Conservation (phyloP, 2,888 invertebrate genomes). For the Spilosoma lubricipeda region DNA sequence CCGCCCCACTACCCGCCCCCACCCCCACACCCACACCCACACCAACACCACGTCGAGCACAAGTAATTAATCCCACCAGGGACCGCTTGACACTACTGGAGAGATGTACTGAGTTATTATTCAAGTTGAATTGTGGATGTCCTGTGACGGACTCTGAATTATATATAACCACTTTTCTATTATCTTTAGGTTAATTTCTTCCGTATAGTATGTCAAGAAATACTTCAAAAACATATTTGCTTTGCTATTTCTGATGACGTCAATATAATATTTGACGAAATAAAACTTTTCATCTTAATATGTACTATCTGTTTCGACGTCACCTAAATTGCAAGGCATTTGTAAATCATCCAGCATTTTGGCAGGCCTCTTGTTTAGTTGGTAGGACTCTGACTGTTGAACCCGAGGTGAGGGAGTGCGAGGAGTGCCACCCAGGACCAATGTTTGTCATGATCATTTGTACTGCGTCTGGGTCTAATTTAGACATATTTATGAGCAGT, state of each 20-base stretch:
- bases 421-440: not conserved
- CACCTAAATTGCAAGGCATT: no score
- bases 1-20: slow-evolving; percentile 34
- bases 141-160: not conserved
- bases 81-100: not conserved
- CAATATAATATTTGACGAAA: no score
- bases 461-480: not conserved
- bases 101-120: slow-evolving; percentile 9
- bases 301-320: no score
- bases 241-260: not conserved
- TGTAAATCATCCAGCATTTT: not conserved
- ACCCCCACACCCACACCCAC: slow-evolving; percentile 38
- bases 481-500: not conserved
- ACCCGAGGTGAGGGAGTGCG: not conserved
- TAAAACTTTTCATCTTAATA: no score
- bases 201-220: not conserved
- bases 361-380: not conserved
- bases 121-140: not conserved
- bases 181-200: no score
- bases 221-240: not conserved
- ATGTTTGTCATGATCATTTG: no score
- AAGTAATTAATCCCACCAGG: slow-evolving; percentile 59
- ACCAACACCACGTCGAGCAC: slow-evolving; percentile 59
- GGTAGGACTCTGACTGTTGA: not conserved
- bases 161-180: not conserved